Evolutionary conservation across 2,113 vertebrate species (phyloP).

Genomic region (Dinomys branickii): DNA sequence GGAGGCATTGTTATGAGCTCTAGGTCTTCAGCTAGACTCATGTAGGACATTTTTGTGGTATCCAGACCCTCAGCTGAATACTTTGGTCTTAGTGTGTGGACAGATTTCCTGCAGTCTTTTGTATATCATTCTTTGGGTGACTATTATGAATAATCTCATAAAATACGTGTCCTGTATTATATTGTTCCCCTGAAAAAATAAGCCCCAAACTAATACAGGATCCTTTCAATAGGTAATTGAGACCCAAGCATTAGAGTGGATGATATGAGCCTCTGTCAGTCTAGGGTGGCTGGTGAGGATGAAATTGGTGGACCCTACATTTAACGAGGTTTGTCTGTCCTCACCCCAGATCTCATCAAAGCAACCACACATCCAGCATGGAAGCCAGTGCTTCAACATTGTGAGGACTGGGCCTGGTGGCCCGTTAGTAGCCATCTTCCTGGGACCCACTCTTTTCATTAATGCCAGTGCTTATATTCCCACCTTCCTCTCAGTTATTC

Average conservation of each 20-base stretch:
- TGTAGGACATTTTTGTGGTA: too few species aligned
- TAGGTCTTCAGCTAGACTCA: too few species aligned
- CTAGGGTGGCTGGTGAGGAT: neutral
- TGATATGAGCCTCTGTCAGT: neutral
- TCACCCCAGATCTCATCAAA: neutral
- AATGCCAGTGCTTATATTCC: neutral
- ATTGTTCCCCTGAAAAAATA: too few species aligned
- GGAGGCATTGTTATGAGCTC: too few species aligned
- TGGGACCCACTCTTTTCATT: neutral
- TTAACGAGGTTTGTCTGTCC: neutral
- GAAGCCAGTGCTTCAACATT: neutral
- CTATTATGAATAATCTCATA: too few species aligned
- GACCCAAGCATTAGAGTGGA: neutral
- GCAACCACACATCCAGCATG: too few species aligned
- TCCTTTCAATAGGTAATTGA: neutral
- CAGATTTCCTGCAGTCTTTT: too few species aligned
- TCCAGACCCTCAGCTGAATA: too few species aligned
- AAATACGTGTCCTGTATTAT: too few species aligned
- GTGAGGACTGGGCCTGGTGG: rapidly evolving
- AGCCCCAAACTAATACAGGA: too few species aligned
- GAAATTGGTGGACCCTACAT: neutral
- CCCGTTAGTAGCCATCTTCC: neutral
- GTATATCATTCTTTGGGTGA: too few species aligned
- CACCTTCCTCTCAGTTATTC: neutral
- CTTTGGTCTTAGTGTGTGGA: too few species aligned